Evolutionary conservation across 92 coral and sea anemone genomes (phyloP), one percentile per base, ranked within the genome.

Genomic region (Isaurus tuberculatus): DNA sequence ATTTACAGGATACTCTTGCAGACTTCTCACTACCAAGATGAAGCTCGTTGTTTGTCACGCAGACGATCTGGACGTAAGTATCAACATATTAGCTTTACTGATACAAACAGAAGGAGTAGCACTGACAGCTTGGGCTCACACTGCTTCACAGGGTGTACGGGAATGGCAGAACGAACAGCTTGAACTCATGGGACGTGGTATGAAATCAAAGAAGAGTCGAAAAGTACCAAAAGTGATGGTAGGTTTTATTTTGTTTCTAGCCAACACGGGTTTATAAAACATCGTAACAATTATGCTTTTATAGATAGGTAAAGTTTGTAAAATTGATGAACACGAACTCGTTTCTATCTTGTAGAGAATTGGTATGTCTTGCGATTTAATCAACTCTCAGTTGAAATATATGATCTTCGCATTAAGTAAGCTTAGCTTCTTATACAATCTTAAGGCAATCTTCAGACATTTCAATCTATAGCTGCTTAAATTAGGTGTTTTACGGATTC

Each of bases 81-180:
- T 31, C n/a, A 28, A 44, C 16, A 10, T 17, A 20, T 67, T 11
- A 49, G 25, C 5, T 40, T 16, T 61, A 3, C 40, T 79, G 37
- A 5, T 5, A 5, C 48, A 43, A 23, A 23, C 34, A 26, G 9
- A 22, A 8, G 34, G 9, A 34, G 33, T 25, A 16, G 61, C 53
- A 17, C 48, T 77, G 22, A 58, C n/a, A n/a, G n/a, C n/a, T 37
- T 37, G 43, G 43, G 43, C 4, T 37, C 43, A n/a, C n/a, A n/a
- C n/a, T n/a, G n/a, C n/a, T n/a, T n/a, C n/a, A 43, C 83, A 96
- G 99, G 99, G 96, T 2, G 94, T 94, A 0, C 97, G 97, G 26
- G 98, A 94, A 43, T 96, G 99, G 99, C 44, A 94, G 88, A 92
- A 92, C 75, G 94, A 94, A 28, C 95, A 90, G 88, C 84, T 96